Conservation (phyloP, 2,888 invertebrate genomes). For the Lepidonotus clava region DNA sequence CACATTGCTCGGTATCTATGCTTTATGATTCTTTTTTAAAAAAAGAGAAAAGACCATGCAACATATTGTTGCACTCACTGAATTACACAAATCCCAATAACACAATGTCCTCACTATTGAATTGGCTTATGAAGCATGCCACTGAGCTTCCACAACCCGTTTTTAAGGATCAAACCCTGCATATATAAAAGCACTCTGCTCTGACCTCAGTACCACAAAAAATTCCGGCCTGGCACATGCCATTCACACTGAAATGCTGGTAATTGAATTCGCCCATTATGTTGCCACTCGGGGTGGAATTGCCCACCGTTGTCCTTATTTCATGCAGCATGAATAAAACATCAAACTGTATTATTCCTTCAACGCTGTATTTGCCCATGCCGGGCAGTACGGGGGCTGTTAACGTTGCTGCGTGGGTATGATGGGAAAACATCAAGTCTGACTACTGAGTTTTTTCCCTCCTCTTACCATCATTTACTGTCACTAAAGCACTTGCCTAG, state of each 20-base stretch:
- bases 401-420: background rate
- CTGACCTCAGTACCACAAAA: background rate
- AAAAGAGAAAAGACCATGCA: too few relatives aligned
- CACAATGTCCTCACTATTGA: too few relatives aligned
- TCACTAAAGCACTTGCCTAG: background rate
- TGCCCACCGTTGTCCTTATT: slow-evolving; percentile 5
- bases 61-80: too few relatives aligned
- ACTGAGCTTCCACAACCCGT: too few relatives aligned
- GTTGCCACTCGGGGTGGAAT: slow-evolving; percentile 30
- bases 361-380: background rate
- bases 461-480: slow-evolving; percentile 38
- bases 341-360: slow-evolving; percentile 21
- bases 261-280: slow-evolving; percentile 29
- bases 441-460: slow-evolving; percentile 9
- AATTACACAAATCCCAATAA: too few relatives aligned
- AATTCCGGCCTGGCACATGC: background rate
- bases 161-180: too few relatives aligned
- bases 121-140: too few relatives aligned
- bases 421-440: background rate
- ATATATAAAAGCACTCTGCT: too few relatives aligned
- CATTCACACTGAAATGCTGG: slow-evolving; percentile 32
- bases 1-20: too few relatives aligned
- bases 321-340: slow-evolving; percentile 43
- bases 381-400: background rate
- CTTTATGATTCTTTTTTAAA: too few relatives aligned